Evolutionary conservation across 2,113 vertebrate species (phyloP), one percentile per base, ranked within the genome.

Genomic region (Mesembrinibis cayennensis): DNA sequence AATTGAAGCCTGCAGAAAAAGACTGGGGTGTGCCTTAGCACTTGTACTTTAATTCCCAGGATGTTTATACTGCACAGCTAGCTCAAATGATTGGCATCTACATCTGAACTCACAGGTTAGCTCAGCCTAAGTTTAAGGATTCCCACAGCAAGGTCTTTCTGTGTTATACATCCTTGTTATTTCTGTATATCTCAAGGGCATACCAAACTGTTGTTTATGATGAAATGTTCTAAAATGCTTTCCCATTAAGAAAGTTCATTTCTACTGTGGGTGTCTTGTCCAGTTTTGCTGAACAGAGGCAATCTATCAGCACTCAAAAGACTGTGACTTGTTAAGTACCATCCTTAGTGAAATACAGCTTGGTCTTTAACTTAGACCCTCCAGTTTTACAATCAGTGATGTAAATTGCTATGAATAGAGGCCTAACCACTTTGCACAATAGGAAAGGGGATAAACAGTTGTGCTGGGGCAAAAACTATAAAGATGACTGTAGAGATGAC

Each of bases 51-150:
- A 66, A 87, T 90, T 90, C 67, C 47, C 80, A 93, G 72, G 42
- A 66, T 94, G 55, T 70, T 97, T 94, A 84, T 66, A 58, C n/a
- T 63, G 50, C 83, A 74, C 42, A 66, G 67, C 55, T 83, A 86
- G 27, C 63, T 66, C 45, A 77, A 77, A 45, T 91, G 89, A 96
- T 78, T 95, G 93, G 47, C 91, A 84, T 38, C 63, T 91, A 81
- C 63, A 89, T 94, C 80, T 95, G 89, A 96, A 92, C 55, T 74
- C 89, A 49, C 80, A 92, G 83, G 86, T 94, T 94, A 91, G 45
- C 65, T 92, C 86, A 84, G 86, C 32, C 55, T 58, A 74, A 77
- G 55, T 86, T 56, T 77, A 77, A 87, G 76, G 77, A 67, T 78
- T 96, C 63, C 36, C 40, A 89, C 32, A 77, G 86, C 30, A 84